phyloP scores from a whole-genome alignment of 30 jellyfish, hydroid and myxozoan genomes.

The Aurelia aurita region DNA sequence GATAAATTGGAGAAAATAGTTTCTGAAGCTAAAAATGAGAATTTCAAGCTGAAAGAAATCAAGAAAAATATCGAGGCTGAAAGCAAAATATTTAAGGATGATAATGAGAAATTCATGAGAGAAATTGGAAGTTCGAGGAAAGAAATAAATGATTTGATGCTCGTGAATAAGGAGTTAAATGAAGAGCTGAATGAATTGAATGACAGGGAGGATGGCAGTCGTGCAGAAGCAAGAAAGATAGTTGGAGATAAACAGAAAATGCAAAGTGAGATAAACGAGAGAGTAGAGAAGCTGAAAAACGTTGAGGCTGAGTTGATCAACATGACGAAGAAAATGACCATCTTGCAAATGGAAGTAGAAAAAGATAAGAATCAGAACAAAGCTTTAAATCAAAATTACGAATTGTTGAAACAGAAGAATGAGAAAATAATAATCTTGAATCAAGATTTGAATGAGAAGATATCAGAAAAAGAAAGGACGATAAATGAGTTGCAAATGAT shows the following conservation, averaged over 20 bases:
- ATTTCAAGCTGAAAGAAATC: not conserved
- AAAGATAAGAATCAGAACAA: conserved; percentile 59
- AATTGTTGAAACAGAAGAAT: conserved; percentile 9
- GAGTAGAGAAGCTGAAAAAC: conserved; percentile 36
- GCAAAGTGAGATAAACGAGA: conserved; percentile 28
- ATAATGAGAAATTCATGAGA: conserved; percentile 12
- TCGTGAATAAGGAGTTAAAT: conserved; percentile 14
- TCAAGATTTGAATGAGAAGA: conserved; percentile 39
- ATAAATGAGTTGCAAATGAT: conserved; percentile 38
- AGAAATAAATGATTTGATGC: conserved; percentile 26
- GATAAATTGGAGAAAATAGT: not conserved
- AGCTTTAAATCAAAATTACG: conserved; percentile 20
- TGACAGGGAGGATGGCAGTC: conserved; percentile 29
- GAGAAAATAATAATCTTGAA: conserved; percentile 2
- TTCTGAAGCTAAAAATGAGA: conserved; percentile 2
- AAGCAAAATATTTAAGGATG: not conserved
- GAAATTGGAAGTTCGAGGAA: conserved; percentile 8
- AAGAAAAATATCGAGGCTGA: conserved; percentile 9
- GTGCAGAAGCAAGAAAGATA: conserved; percentile 24
- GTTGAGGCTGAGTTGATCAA: conserved; percentile 58
- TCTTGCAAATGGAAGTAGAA: conserved; percentile 53
- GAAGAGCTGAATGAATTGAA: conserved; percentile 11
- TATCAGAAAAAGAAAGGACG: conserved; percentile 19
- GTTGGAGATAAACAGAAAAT: conserved; percentile 32
- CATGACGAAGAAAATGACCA: conserved; percentile 39